A percentile compares a stretch with the other conserved stretches of the same genome.
These are phyloP conservation scores for Diacarnus erythraeanus DNA, from an alignment of 37 sponge, comb jelly and placozoan species.

Conservation along the genomic window DNA sequence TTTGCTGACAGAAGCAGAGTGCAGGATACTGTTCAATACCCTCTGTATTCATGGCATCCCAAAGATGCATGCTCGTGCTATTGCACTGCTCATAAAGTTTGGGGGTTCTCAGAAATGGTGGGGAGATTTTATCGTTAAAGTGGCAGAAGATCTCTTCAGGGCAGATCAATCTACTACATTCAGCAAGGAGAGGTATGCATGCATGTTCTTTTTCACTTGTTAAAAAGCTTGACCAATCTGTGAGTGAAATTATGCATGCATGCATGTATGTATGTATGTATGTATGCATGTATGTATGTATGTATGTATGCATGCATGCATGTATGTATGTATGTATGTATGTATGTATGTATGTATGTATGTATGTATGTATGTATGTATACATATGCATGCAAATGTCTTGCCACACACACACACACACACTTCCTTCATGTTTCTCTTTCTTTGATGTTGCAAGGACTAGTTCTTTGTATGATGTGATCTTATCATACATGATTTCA, in stretches of 20 bases:
- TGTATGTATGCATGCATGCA: no score
- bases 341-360: no score
- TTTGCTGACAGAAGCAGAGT: constrained; percentile 36
- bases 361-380: no score
- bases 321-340: no score
- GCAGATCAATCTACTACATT: constrained; percentile 26
- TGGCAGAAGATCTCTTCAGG: constrained; percentile 24
- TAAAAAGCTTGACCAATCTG: neutral
- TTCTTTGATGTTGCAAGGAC: no score
- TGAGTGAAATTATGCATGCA: no score
- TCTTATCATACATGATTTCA: no score
- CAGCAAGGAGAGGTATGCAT: constrained; percentile 55
- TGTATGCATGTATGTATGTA: no score
- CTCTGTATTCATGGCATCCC: constrained; percentile 62
- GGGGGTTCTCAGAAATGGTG: constrained; percentile 74
- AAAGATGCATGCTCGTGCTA: constrained; percentile 49
- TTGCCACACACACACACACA: no score
- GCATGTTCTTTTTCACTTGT: neutral
- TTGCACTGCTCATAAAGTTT: constrained; percentile 51
- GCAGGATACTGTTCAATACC: constrained; percentile 37
- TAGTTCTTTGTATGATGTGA: no score
- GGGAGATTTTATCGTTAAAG: constrained; percentile 47
- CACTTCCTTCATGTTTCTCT: no score
- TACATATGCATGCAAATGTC: no score
- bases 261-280: neutral